These are phyloP conservation scores for Pluvianellus socialis DNA, from an alignment of 2,113 vertebrate genomes.

Conservation along the genomic window DNA sequence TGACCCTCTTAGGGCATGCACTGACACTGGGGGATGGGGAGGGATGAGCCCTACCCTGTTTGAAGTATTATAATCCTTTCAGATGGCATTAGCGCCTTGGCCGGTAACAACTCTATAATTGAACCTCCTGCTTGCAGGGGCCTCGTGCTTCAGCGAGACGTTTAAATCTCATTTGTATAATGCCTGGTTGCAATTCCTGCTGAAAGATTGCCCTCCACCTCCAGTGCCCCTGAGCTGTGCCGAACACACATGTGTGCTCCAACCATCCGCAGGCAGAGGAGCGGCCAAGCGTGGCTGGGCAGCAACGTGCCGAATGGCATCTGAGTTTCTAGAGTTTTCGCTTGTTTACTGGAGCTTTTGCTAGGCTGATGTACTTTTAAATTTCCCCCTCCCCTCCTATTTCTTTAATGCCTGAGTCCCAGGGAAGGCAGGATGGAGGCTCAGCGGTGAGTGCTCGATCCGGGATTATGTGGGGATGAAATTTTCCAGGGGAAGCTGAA, in stretches of 20 bases:
- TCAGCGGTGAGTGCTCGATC: accelerated
- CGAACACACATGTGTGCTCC: background rate
- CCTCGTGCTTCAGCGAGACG: background rate
- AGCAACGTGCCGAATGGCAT: background rate
- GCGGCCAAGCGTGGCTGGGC: accelerated
- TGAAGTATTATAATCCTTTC: constrained; percentile 43
- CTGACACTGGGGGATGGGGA: background rate
- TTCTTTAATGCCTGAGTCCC: background rate
- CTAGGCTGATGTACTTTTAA: background rate
- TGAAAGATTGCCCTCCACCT: constrained; percentile 13
- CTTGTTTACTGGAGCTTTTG: background rate
- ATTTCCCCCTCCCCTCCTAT: background rate
- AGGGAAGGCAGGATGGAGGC: background rate
- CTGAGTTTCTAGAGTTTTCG: background rate
- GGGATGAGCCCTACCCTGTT: constrained; percentile 18
- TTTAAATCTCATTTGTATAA: constrained; percentile 64
- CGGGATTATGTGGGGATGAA: background rate
- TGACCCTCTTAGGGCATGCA: background rate
- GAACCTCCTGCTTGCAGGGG: constrained; percentile 9
- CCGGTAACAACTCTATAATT: constrained; percentile 32
- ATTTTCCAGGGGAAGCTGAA: background rate
- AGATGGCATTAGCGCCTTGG: background rate
- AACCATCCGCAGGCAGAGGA: background rate
- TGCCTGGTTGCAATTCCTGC: constrained; percentile 25
- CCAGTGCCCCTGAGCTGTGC: background rate